phyloP scores from a whole-genome alignment of 2,797 vertebrate species.

The Manis javanica region DNA sequence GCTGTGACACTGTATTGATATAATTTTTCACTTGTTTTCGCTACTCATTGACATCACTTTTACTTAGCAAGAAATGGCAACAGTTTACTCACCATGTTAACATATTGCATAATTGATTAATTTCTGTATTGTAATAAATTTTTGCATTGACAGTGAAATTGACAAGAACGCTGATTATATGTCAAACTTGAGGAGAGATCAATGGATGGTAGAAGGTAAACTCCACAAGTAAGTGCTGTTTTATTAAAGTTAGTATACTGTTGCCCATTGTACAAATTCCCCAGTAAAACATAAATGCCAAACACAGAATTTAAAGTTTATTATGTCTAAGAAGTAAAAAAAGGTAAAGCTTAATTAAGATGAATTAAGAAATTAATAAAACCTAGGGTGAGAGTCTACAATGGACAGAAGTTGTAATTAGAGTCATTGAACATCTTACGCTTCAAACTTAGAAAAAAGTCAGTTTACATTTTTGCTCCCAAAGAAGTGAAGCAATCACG shows the following conservation, averaged over 20 bases:
- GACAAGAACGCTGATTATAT: slow-evolving; percentile 98
- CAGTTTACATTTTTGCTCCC: slow-evolving; percentile 66
- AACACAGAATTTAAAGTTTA: slow-evolving; percentile 50
- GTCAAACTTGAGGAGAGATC: slow-evolving; percentile 97
- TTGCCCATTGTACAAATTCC: not conserved
- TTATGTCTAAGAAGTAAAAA: slow-evolving; percentile 56
- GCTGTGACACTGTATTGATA: not conserved
- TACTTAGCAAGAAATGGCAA: not conserved
- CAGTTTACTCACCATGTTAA: not conserved
- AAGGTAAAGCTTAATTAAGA: slow-evolving; percentile 63
- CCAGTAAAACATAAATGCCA: slow-evolving; percentile 27
- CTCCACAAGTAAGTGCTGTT: slow-evolving; percentile 95
- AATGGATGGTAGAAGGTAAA: slow-evolving; percentile 96
- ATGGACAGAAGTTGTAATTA: slow-evolving; percentile 52
- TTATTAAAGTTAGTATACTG: slow-evolving; percentile 63
- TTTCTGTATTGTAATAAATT: slow-evolving; percentile 59
- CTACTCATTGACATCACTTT: slow-evolving; percentile 19
- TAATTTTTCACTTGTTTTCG: slow-evolving; percentile 56
- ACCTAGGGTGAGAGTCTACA: slow-evolving; percentile 35
- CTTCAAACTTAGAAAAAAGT: slow-evolving; percentile 56
- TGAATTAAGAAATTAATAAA: slow-evolving; percentile 69
- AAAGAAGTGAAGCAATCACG: slow-evolving; percentile 33
- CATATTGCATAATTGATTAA: slow-evolving; percentile 54
- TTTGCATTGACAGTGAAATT: slow-evolving; percentile 93
- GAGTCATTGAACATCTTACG: slow-evolving; percentile 56